Conservation (phyloP, 2,113 vertebrate species). For the Pedetes capensis region DNA sequence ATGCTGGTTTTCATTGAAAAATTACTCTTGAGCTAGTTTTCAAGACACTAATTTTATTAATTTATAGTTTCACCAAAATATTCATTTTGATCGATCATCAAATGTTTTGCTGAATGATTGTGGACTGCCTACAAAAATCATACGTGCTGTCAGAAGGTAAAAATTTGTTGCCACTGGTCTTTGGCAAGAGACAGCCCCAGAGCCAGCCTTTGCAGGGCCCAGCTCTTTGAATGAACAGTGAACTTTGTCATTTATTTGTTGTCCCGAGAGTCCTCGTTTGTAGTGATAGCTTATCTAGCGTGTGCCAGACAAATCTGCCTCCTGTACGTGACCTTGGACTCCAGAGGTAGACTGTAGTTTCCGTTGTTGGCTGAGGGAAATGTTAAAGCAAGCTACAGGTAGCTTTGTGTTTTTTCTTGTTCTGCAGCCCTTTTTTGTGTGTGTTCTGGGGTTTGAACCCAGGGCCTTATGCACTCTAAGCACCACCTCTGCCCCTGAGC, state of each 20-base stretch:
- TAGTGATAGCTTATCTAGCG: fast-evolving
- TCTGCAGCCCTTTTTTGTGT: fast-evolving
- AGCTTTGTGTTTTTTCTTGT: background rate
- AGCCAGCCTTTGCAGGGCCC: background rate
- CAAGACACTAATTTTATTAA: background rate
- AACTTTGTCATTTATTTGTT: background rate
- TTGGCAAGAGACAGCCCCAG: fast-evolving
- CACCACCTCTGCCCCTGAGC: background rate
- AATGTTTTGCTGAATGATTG: background rate
- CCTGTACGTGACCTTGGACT: fast-evolving
- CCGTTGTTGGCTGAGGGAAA: fast-evolving
- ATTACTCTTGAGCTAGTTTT: background rate
- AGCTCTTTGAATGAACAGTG: fast-evolving
- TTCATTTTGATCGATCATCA: background rate
- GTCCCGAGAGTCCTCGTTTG: background rate
- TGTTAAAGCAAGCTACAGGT: background rate
- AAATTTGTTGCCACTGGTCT: fast-evolving
- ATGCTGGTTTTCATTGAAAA: background rate
- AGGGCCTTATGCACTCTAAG: background rate
- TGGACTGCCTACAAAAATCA: fast-evolving
- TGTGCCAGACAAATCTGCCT: fast-evolving
- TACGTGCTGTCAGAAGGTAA: background rate
- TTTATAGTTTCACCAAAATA: background rate
- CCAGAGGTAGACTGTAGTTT: background rate
- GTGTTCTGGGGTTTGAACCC: background rate